phyloP scores from a whole-genome alignment of 2,797 vertebrate genomes.

The Pogoniulus pusillus region DNA sequence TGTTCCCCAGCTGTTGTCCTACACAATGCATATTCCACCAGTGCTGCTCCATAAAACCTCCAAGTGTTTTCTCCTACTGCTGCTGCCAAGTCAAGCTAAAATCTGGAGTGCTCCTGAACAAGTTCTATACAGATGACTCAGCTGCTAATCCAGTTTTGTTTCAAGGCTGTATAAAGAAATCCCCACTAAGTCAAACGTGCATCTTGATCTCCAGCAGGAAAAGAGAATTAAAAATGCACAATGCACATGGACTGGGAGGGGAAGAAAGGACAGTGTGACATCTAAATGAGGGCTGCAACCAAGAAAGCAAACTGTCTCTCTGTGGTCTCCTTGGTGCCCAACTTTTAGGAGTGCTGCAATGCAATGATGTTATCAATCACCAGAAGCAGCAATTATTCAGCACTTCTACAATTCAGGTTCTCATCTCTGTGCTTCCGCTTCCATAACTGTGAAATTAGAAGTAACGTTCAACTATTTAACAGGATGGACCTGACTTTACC shows the following conservation, averaged over 20 bases:
- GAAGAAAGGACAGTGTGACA: not conserved
- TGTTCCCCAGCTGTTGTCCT: not conserved
- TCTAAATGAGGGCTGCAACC: not conserved
- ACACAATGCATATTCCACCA: not conserved
- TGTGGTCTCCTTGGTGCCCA: not conserved
- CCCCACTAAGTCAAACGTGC: not conserved
- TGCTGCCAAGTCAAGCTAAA: not conserved
- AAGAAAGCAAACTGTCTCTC: not conserved
- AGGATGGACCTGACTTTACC: not conserved
- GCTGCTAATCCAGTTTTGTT: not conserved
- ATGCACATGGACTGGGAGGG: not conserved
- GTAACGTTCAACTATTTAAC: not conserved
- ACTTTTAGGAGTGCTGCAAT: not conserved
- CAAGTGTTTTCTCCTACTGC: not conserved
- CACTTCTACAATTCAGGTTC: not conserved
- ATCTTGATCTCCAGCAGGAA: not conserved
- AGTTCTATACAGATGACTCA: not conserved
- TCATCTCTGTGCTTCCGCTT: not conserved
- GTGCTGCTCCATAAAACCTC: not conserved
- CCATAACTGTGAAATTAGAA: not conserved
- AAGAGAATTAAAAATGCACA: not conserved
- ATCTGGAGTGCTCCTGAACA: not conserved
- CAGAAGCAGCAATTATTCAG: not conserved
- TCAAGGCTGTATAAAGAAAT: not conserved
- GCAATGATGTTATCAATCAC: not conserved